phyloP scores from a whole-genome alignment of 2,888 invertebrate species.

The Nomada hirtipes region DNA sequence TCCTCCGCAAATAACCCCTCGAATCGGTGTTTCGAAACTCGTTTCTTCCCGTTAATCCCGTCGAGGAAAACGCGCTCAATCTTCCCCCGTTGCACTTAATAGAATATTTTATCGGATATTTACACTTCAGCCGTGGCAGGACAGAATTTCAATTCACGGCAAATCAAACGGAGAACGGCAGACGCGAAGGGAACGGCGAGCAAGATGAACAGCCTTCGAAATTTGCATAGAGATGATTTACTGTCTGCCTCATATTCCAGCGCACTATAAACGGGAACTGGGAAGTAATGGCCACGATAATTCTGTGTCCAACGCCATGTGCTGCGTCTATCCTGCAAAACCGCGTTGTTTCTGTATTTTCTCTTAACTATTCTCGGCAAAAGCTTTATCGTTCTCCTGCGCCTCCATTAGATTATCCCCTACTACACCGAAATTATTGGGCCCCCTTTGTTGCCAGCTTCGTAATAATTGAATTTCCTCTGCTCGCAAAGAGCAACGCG shows the following conservation, averaged over 20 bases:
- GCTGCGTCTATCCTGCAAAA: not conserved
- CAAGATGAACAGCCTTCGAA: slow-evolving; percentile 35
- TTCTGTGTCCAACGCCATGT: slow-evolving; percentile 18
- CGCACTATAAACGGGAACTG: slow-evolving; percentile 32
- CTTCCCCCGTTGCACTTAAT: slow-evolving; percentile 29
- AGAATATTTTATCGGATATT: slow-evolving; percentile 39
- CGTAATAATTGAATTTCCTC: not conserved
- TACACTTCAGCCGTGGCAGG: slow-evolving; percentile 24
- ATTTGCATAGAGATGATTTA: slow-evolving; percentile 57
- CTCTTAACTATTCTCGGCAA: not conserved
- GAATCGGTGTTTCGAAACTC: not conserved
- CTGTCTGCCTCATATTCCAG: slow-evolving; percentile 17
- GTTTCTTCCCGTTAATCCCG: slow-evolving; percentile 2
- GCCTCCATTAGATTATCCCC: not conserved
- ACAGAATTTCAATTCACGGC: slow-evolving; percentile 26
- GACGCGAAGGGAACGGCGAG: slow-evolving; percentile 3
- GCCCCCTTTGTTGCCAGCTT: not conserved
- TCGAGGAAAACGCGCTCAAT: slow-evolving; percentile 8
- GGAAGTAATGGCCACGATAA: slow-evolving; percentile 48
- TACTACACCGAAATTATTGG: not conserved
- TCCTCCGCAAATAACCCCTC: too few species aligned
- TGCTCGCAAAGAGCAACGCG: not conserved
- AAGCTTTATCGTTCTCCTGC: not conserved
- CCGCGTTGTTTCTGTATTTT: slow-evolving; percentile 1
- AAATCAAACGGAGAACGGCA: slow-evolving; percentile 4